Percentiles rank a stretch among this genome's conserved stretches.
Conservation (phyloP, 2,797 vertebrate genomes). For the Miichthys miiuy region DNA sequence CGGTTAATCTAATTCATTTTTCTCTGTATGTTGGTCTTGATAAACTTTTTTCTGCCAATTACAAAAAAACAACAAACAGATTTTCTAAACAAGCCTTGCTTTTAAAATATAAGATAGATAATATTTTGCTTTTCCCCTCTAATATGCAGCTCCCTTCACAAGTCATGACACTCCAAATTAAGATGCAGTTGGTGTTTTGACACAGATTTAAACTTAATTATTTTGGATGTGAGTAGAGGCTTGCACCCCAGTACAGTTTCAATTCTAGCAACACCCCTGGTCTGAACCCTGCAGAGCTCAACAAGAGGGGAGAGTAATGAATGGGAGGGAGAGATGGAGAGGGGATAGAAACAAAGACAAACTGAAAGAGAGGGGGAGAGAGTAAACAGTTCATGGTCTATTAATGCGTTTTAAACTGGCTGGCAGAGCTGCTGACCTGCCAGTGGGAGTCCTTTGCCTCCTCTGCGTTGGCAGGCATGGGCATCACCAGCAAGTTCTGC, state of each 20-base stretch:
- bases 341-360: conserved; percentile 37
- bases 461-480: conserved; percentile 89
- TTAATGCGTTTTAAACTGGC: conserved; percentile 73
- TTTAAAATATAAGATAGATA: conserved; percentile 1
- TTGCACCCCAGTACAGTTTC: conserved; percentile 14
- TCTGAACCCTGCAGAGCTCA: conserved; percentile 45
- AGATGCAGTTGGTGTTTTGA: conserved; percentile 38
- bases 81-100: neutral
- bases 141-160: conserved; percentile 1
- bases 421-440: conserved; percentile 90
- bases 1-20: too few species aligned
- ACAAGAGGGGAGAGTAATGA: conserved; percentile 31
- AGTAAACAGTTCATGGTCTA: conserved; percentile 63
- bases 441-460: conserved; percentile 89
- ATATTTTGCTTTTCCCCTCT: neutral
- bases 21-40: neutral
- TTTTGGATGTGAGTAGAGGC: conserved; percentile 16
- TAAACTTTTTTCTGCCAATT: neutral
- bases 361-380: conserved; percentile 12
- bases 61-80: neutral
- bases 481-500: conserved; percentile 96
- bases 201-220: conserved; percentile 43
- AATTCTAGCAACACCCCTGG: conserved; percentile 31
- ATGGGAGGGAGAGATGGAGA: conserved; percentile 26
- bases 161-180: conserved; percentile 26